phyloP scores from a whole-genome alignment of 2,888 invertebrate genomes.

The Invenusta paracnida region DNA sequence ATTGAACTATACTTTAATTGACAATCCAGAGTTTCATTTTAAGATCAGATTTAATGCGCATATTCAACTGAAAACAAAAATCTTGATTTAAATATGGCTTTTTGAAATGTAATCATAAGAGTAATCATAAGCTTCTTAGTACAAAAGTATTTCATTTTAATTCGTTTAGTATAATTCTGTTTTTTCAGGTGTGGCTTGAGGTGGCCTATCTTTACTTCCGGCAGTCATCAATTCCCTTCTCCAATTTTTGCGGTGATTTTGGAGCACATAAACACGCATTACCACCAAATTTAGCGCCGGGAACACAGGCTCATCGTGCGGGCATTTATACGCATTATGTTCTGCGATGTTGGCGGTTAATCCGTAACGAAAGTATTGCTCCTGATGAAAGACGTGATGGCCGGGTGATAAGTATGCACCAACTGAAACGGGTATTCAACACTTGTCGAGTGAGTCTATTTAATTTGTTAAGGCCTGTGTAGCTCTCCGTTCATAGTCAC shows the following conservation, averaged over 20 bases:
- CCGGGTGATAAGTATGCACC: background rate
- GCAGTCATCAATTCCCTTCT: slow-evolving; percentile 13
- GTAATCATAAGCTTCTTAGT: too few relatives aligned
- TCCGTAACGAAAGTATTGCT: background rate
- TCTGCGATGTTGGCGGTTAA: background rate
- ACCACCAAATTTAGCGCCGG: background rate
- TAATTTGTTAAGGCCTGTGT: too few relatives aligned
- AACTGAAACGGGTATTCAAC: background rate
- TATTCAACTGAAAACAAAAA: too few relatives aligned
- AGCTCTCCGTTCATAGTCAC: too few relatives aligned
- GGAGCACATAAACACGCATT: background rate
- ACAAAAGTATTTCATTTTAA: too few relatives aligned
- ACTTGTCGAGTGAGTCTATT: background rate
- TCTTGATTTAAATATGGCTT: too few relatives aligned
- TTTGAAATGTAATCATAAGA: too few relatives aligned
- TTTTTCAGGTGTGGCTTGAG: slow-evolving; percentile 31
- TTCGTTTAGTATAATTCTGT: too few relatives aligned
- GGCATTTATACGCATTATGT: background rate
- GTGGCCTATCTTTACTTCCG: slow-evolving; percentile 14
- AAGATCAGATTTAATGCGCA: too few relatives aligned
- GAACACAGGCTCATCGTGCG: background rate
- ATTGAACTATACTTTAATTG: too few relatives aligned
- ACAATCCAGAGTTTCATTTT: too few relatives aligned
- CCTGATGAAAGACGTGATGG: background rate
- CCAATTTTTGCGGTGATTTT: slow-evolving; percentile 9